Evolutionary conservation across 2,888 invertebrate genomes (phyloP), one percentile per base, ranked within the genome.

Genomic region (Pristionchus mayeri): DNA sequence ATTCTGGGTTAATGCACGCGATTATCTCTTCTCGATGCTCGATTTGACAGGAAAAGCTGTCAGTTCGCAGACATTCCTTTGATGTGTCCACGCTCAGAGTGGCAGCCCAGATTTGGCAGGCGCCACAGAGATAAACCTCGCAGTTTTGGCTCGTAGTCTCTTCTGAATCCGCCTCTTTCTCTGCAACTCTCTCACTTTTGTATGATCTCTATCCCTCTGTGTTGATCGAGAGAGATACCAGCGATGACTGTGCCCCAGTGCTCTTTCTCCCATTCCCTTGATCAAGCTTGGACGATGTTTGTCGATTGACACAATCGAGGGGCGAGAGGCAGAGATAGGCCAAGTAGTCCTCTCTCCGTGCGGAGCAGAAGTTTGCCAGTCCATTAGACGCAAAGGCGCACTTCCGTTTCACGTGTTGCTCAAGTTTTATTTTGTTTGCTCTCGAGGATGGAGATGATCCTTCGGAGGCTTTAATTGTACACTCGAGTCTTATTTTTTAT

Each of bases 261-360:
- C 27, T 7, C 63, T 16, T 63, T 27, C 63, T 30, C 63, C 34
- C 34, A 30, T 18, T 30, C 60, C 16, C 67, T 67, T n/a, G 34
- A 34, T 67, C 67, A 37, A 34, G 34, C 67, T 67, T n/a, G n/a
- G n/a, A n/a, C 34, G 37, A 21, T 67, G 67, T 67, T 67, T 67
- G 67, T 67, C 67, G 67, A 67, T 67, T 34, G 40, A 67, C 67
- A 67, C 67, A 67, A 67, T 67, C 67, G 67, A 67, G 67, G 34
- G 37, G 13, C 13, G 34, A 34, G 67, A 37, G 67, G 1, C 37
- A 67, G 67, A 67, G 67, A 67, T 34, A 67, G 67, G 67, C 67
- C 67, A 67, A 67, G 67, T 40, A 67, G 34, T 67, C 37, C n/a
- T 67, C 37, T 67, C 60, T 60, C 24, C 30, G 27, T 60, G 27